Evolutionary conservation across 1,140 invertebrate species (phyloP).

Genomic region (Drosophila rhopaloa): DNA sequence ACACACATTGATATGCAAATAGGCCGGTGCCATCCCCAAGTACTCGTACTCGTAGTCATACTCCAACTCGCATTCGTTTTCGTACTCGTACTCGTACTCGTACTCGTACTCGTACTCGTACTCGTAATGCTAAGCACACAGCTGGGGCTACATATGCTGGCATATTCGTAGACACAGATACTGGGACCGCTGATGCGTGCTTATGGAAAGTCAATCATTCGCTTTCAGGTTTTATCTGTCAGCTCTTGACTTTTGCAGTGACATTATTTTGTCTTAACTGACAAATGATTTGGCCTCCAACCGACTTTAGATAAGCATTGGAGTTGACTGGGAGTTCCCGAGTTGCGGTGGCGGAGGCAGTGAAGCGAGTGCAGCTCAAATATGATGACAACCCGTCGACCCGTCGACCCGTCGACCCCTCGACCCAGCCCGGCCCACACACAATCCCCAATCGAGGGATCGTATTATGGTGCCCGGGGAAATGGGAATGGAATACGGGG

Average conservation of each 20-base stretch:
- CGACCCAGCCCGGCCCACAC: neutral
- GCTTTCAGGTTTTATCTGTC: slow-evolving; percentile 69
- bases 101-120: neutral
- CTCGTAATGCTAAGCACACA: slow-evolving; percentile 29
- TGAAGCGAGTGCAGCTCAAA: slow-evolving; percentile 60
- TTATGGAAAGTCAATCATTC: slow-evolving; percentile 77
- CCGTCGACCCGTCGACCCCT: no score
- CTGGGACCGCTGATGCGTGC: slow-evolving; percentile 58
- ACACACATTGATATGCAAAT: slow-evolving; percentile 74
- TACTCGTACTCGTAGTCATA: neutral
- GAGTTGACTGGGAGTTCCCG: slow-evolving; percentile 7
- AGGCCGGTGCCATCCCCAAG: slow-evolving; percentile 20
- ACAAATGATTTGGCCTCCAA: slow-evolving; percentile 65
- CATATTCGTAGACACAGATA: slow-evolving; percentile 12
- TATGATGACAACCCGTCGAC: slow-evolving; percentile 43
- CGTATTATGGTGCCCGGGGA: slow-evolving; percentile 27
- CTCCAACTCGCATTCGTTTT: no score
- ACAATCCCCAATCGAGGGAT: slow-evolving; percentile 25
- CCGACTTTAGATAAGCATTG: slow-evolving; percentile 38
- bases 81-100: no score
- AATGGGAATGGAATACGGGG: slow-evolving; percentile 16
- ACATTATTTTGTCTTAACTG: slow-evolving; percentile 73
- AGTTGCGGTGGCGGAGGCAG: slow-evolving; percentile 28
- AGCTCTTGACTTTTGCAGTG: slow-evolving; percentile 53
- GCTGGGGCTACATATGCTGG: neutral